phyloP scores from a whole-genome alignment of 2,113 vertebrate species.

The Macaca fascicularis region T2T-MFA8v1.1 NC_088379.1:133816501-133817000 shows the following conservation, averaged over 20 bases:
- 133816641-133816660: background rate
- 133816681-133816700: background rate
- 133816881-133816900: background rate
- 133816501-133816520: background rate
- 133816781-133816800: background rate
- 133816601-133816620: background rate
- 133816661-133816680: background rate
- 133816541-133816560: accelerated
- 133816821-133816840: background rate
- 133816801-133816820: background rate
- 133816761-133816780: background rate
- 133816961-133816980: background rate
- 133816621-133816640: background rate
- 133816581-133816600: background rate
- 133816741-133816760: background rate
- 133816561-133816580: background rate
- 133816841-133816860: background rate
- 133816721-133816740: background rate
- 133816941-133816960: background rate
- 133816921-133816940: background rate
- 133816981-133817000: background rate
- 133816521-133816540: accelerated
- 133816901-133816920: background rate
- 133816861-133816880: background rate
- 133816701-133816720: background rate